Conservation (phyloP, 1,140 invertebrate genomes). For the Drosophila truncata region DNA sequence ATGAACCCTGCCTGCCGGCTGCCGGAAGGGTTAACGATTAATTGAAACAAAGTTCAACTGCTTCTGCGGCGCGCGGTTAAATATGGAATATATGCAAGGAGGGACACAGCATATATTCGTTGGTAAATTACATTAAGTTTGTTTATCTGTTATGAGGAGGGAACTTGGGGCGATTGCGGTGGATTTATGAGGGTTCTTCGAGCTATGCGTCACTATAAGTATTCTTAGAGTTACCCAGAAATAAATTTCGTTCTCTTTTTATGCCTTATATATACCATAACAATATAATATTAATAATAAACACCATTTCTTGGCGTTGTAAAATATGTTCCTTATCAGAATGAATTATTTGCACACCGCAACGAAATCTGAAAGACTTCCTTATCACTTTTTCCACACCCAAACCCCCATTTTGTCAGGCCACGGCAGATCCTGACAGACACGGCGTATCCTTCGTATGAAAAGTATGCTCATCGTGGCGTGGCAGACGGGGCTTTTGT, state of each 20-base stretch:
- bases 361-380: conserved; percentile 5
- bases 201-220: background rate
- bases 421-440: conserved; percentile 29
- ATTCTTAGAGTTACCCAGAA: background rate
- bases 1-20: conserved; percentile 1
- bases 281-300: background rate
- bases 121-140: conserved; percentile 27
- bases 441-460: conserved; percentile 20
- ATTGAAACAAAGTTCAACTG: conserved; percentile 45
- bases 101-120: background rate
- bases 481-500: conserved; percentile 53
- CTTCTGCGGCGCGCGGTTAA: conserved; percentile 39
- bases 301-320: background rate
- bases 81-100: conserved; percentile 14
- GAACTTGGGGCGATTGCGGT: background rate
- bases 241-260: background rate
- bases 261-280: background rate
- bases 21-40: conserved; percentile 52
- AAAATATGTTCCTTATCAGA: conserved; percentile 8
- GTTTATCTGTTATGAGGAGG: conserved; percentile 5
- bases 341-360: conserved; percentile 14
- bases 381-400: conserved; percentile 12
- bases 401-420: conserved; percentile 17
- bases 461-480: conserved; percentile 35
- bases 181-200: background rate